These are phyloP conservation scores for Nysson spinosus DNA, from an alignment of 2,888 invertebrate species.

Conservation along the genomic window DNA sequence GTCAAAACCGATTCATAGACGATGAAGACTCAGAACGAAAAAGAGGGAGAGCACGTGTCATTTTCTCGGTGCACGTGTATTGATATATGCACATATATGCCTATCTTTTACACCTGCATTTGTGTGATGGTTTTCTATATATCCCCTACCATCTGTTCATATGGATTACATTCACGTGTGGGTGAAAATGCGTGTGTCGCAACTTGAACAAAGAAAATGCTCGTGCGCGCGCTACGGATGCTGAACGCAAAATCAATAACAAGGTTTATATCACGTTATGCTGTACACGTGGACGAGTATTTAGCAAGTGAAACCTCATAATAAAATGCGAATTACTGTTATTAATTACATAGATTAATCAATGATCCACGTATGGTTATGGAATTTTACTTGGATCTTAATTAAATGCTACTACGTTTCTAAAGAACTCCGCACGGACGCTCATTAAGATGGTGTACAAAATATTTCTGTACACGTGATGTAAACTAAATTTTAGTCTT, in stretches of 20 bases:
- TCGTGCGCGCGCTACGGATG: constrained; percentile 60
- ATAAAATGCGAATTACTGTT: constrained; percentile 9
- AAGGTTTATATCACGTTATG: constrained; percentile 63
- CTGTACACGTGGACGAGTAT: constrained; percentile 51
- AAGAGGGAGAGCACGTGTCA: constrained; percentile 10
- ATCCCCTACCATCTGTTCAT: neutral
- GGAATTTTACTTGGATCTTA: too few relatives aligned
- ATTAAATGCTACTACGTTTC: too few relatives aligned
- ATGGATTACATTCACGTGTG: neutral
- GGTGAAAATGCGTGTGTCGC: neutral
- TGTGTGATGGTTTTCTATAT: neutral
- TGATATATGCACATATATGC: neutral
- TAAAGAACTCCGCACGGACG: too few relatives aligned
- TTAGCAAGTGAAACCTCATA: constrained; percentile 18
- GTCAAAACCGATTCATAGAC: constrained; percentile 19
- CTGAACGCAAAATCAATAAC: constrained; percentile 72
- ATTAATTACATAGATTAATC: neutral
- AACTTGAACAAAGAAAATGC: constrained; percentile 36
- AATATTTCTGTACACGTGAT: too few relatives aligned
- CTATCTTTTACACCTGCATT: neutral
- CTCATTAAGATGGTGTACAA: too few relatives aligned
- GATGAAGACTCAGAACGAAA: neutral
- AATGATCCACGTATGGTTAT: too few relatives aligned
- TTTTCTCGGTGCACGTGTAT: neutral
- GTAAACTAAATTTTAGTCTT: too few relatives aligned